phyloP scores from a whole-genome alignment of 1,140 invertebrate species.

The Tetramorium alpestre region DNA sequence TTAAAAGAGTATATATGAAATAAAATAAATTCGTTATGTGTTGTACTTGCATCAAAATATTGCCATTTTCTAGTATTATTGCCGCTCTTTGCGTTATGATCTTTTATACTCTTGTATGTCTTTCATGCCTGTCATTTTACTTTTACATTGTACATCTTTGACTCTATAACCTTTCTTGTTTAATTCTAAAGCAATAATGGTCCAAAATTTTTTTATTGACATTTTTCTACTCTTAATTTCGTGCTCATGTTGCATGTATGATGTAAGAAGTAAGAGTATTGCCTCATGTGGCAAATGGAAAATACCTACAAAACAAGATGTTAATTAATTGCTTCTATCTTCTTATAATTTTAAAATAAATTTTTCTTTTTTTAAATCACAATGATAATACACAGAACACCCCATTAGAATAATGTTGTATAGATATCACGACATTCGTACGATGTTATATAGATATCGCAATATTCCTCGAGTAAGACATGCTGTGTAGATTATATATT shows the following conservation, averaged over 20 bases:
- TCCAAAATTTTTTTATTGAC: background rate
- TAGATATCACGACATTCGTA: too few relatives aligned
- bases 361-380: too few relatives aligned
- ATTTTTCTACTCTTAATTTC: background rate
- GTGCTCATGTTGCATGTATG: background rate
- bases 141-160: background rate
- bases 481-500: too few relatives aligned
- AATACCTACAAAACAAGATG: background rate
- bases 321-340: too few relatives aligned
- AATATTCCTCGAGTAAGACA: too few relatives aligned
- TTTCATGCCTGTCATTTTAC: background rate
- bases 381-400: too few relatives aligned
- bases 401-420: too few relatives aligned
- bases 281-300: slow-evolving; percentile 19
- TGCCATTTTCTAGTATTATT: background rate
- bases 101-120: slow-evolving; percentile 19
- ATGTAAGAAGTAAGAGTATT: background rate
- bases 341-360: too few relatives aligned
- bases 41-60: background rate
- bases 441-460: too few relatives aligned
- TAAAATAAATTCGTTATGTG: too few relatives aligned
- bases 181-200: background rate
- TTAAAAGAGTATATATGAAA: too few relatives aligned
- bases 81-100: background rate
- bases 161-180: background rate